These are phyloP conservation scores for Rhynchotus rufescens DNA, from an alignment of 2,797 vertebrate genomes.

Conservation along the genomic window DNA sequence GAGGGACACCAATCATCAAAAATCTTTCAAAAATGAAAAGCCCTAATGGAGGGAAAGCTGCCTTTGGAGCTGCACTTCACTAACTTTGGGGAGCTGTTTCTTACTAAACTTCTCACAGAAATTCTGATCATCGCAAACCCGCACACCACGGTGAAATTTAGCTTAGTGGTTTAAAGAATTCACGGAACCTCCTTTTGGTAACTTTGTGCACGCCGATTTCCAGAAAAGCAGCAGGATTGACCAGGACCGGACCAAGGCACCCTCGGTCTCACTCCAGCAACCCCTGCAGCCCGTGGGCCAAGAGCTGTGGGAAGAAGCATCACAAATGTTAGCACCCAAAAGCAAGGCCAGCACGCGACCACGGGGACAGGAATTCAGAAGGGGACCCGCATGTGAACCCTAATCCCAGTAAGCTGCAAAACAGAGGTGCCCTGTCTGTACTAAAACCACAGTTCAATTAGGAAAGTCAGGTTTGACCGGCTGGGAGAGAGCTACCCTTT, in stretches of 20 bases:
- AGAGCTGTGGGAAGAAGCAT: background rate
- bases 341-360: background rate
- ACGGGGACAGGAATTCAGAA: background rate
- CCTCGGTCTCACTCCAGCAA: background rate
- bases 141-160: background rate
- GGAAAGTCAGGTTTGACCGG: slow-evolving; percentile 33
- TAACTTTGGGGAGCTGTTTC: background rate
- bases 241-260: background rate
- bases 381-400: background rate
- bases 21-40: background rate
- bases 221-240: background rate
- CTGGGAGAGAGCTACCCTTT: background rate
- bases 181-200: background rate
- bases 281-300: background rate
- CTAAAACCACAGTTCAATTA: background rate
- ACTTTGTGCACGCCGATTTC: background rate
- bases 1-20: background rate
- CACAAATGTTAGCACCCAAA: background rate
- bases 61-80: background rate
- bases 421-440: background rate
- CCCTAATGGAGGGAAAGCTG: background rate
- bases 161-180: background rate
- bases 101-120: background rate
- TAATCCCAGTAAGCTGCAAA: background rate
- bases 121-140: background rate